Conservation (phyloP, 2,888 invertebrate species). For the Liposcelis brunnea region DNA sequence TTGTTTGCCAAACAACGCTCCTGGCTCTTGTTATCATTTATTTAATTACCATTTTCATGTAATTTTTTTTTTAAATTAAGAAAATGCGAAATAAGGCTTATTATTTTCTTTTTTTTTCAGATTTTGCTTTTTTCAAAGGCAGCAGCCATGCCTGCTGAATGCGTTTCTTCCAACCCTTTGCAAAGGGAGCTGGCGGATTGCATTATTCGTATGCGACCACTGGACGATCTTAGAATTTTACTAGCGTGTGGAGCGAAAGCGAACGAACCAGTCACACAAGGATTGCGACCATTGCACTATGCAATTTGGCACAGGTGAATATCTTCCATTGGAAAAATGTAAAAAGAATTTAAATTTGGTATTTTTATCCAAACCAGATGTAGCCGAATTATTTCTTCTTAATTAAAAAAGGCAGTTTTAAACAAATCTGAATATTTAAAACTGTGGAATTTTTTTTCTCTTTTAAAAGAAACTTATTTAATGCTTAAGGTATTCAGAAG, state of each 20-base stretch:
- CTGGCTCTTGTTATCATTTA: too few species aligned
- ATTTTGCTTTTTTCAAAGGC: too few species aligned
- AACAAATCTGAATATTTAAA: neutral
- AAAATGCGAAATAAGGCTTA: too few species aligned
- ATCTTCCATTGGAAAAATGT: neutral
- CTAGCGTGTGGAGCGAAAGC: conserved; percentile 74
- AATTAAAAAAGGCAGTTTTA: neutral
- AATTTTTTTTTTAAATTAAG: too few species aligned
- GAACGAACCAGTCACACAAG: conserved; percentile 67
- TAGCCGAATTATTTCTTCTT: neutral
- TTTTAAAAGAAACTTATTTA: neutral
- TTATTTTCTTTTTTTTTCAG: too few species aligned
- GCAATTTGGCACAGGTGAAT: conserved; percentile 64
- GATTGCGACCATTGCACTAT: conserved; percentile 77
- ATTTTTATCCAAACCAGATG: neutral
- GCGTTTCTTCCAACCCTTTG: conserved; percentile 48
- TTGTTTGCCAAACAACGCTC: too few species aligned
- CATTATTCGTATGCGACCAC: conserved; percentile 70
- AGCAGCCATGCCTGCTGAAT: conserved; percentile 47
- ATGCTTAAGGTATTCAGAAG: conserved; percentile 39
- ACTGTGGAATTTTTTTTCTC: neutral
- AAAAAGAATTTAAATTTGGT: neutral
- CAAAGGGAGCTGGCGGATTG: conserved; percentile 79
- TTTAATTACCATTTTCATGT: too few species aligned
- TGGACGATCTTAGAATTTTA: conserved; percentile 72